phyloP scores from a whole-genome alignment of 2,113 vertebrate genomes.

The Pterocles orientalis region DNA sequence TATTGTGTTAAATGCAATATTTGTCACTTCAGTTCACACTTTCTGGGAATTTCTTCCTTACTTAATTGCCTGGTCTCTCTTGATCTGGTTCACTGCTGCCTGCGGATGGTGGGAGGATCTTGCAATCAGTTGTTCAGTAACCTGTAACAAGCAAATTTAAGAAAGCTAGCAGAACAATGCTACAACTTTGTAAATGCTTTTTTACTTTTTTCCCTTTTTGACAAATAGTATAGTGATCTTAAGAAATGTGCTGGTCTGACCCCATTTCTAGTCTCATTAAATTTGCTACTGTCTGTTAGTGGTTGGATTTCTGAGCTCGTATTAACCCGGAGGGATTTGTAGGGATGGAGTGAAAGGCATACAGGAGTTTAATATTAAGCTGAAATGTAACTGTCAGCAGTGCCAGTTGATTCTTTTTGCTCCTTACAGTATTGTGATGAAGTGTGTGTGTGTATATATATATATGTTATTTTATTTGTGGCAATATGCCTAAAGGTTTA shows the following conservation, averaged over 20 bases:
- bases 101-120: not conserved
- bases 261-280: constrained; percentile 53
- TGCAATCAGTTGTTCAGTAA: constrained; percentile 36
- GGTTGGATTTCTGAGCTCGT: not conserved
- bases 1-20: not conserved
- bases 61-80: constrained; percentile 20
- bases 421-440: not conserved
- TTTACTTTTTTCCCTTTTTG: not conserved
- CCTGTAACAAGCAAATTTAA: constrained; percentile 33
- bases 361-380: not conserved
- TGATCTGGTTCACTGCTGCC: not conserved
- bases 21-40: not conserved
- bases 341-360: not conserved
- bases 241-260: constrained; percentile 24
- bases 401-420: not conserved
- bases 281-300: constrained; percentile 8
- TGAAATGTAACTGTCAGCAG: not conserved
- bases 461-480: not conserved
- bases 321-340: constrained; percentile 17
- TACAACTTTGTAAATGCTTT: constrained; percentile 3
- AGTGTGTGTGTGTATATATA: not conserved
- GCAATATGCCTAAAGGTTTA: not conserved
- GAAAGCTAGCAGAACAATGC: not conserved
- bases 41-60: constrained; percentile 3
- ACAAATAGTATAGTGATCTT: not conserved